Evolutionary conservation across 2,113 vertebrate species (phyloP).

Genomic region (Otus sunia): DNA sequence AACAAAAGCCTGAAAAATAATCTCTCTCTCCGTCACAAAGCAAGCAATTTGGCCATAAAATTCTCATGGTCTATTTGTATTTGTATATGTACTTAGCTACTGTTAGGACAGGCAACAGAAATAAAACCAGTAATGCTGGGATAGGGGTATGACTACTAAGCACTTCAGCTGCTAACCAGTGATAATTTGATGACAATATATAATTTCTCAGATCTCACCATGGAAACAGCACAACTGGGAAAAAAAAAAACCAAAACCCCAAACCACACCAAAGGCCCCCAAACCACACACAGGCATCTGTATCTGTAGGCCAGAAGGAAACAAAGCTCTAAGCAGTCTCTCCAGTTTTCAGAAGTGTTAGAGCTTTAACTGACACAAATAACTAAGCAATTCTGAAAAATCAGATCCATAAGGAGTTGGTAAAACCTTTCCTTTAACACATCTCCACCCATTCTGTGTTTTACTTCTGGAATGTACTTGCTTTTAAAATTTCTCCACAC

Average conservation of each 20-base stretch:
- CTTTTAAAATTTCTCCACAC: constrained; percentile 4
- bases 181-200: background rate
- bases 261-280: background rate
- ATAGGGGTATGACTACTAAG: background rate
- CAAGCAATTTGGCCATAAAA: background rate
- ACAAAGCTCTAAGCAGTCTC: background rate
- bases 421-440: background rate
- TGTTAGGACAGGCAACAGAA: background rate
- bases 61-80: background rate
- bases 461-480: constrained; percentile 9
- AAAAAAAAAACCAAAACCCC: background rate
- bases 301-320: background rate
- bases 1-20: background rate
- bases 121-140: background rate
- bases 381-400: background rate
- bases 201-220: background rate
- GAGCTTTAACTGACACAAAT: background rate
- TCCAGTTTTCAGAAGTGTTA: background rate
- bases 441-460: constrained; percentile 15
- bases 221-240: background rate
- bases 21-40: background rate
- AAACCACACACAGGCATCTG: background rate
- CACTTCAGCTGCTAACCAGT: background rate
- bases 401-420: background rate
- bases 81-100: background rate